Evolutionary conservation across 2,113 vertebrate genomes (phyloP).

Genomic region (Catharus bicknelli): DNA sequence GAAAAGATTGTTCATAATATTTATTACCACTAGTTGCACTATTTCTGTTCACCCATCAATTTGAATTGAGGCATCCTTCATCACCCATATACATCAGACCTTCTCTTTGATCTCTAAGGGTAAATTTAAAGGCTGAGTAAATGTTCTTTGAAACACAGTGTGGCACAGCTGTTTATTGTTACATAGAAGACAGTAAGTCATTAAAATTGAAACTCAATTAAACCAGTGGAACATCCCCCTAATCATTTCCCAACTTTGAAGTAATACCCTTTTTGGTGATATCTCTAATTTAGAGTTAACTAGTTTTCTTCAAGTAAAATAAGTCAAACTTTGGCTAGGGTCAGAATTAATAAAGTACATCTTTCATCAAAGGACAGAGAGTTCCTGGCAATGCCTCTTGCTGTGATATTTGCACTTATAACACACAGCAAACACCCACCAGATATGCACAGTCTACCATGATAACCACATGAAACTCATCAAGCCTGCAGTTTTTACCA

Average conservation of each 20-base stretch:
- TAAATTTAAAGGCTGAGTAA: constrained; percentile 55
- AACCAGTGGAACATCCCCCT: constrained; percentile 41
- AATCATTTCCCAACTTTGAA: constrained; percentile 46
- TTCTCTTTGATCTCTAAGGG: constrained; percentile 45
- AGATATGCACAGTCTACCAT: not conserved
- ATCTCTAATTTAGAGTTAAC: constrained; percentile 47
- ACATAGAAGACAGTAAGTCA: constrained; percentile 35
- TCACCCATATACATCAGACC: not conserved
- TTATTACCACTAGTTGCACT: constrained; percentile 1
- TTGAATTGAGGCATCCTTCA: constrained; percentile 37
- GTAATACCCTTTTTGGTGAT: not conserved
- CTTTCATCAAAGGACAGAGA: constrained; percentile 22
- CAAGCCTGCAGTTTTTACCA: not conserved
- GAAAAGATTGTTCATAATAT: not conserved
- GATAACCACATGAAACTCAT: not conserved
- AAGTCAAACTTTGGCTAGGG: not conserved
- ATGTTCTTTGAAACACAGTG: constrained; percentile 55
- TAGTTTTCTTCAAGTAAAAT: constrained; percentile 15
- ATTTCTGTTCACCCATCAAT: constrained; percentile 29
- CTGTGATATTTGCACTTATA: not conserved
- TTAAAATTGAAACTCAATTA: constrained; percentile 56
- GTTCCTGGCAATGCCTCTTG: not conserved
- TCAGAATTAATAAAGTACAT: constrained; percentile 32
- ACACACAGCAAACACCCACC: not conserved
- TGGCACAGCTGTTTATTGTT: constrained; percentile 54